phyloP scores from a whole-genome alignment of 2,888 invertebrate genomes.

The Folsomia manolachei region DNA sequence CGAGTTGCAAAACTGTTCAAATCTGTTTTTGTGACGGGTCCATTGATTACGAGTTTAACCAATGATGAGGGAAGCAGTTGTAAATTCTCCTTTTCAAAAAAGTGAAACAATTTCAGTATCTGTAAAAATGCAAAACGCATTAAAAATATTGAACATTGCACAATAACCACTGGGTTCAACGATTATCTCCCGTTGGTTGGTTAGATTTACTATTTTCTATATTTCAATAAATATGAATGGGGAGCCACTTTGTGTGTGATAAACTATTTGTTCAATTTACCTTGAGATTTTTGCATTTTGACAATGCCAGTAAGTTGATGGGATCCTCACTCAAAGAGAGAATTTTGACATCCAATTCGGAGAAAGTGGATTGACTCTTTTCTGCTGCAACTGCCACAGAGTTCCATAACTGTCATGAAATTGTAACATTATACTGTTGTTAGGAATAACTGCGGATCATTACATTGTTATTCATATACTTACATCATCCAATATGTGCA shows the following conservation, averaged over 20 bases:
- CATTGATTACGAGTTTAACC: slow-evolving; percentile 30
- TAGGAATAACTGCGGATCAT: too few species aligned
- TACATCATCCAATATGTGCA: slow-evolving; percentile 33
- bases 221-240: too few species aligned
- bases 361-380: slow-evolving; percentile 18
- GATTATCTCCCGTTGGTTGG: too few species aligned
- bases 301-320: slow-evolving; percentile 14
- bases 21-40: slow-evolving; percentile 27
- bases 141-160: too few species aligned
- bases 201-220: too few species aligned
- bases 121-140: too few species aligned
- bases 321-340: slow-evolving; percentile 23
- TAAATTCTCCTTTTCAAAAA: slow-evolving; percentile 22
- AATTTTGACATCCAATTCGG: slow-evolving; percentile 30
- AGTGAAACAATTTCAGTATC: slow-evolving; percentile 33
- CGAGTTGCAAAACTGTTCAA: slow-evolving; percentile 19
- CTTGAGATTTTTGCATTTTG: slow-evolving; percentile 21
- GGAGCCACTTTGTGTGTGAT: too few species aligned
- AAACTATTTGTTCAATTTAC: too few species aligned
- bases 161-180: too few species aligned
- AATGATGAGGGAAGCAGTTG: slow-evolving; percentile 23
- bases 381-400: slow-evolving; percentile 17
- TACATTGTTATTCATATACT: too few species aligned
- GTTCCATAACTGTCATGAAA: too few species aligned
- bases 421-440: too few species aligned